A percentile compares a stretch with the other conserved stretches of the same genome.
These are phyloP conservation scores for Sebastes steindachneri DNA, from an alignment of 2,797 vertebrate genomes.

Conservation along the genomic window DNA sequence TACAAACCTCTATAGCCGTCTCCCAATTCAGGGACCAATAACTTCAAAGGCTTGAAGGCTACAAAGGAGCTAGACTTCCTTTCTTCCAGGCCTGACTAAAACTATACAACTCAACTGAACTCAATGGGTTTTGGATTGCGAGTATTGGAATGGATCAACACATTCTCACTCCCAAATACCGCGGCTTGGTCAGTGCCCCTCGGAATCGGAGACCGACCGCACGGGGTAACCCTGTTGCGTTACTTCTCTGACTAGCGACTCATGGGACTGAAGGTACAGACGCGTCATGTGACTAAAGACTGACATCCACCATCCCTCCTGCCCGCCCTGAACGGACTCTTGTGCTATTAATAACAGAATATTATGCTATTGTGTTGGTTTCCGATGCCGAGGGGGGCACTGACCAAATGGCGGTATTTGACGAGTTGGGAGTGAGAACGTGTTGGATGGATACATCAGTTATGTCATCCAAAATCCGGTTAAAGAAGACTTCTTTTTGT, in stretches of 20 bases:
- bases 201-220: too few species aligned
- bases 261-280: too few species aligned
- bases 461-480: background rate
- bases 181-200: too few species aligned
- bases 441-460: background rate
- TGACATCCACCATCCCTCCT: too few species aligned
- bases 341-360: background rate
- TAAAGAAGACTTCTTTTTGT: background rate
- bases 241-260: too few species aligned
- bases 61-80: background rate
- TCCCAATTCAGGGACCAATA: background rate
- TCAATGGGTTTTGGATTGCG: background rate
- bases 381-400: too few species aligned
- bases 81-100: background rate
- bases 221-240: too few species aligned
- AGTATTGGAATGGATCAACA: background rate
- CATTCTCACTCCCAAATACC: too few species aligned
- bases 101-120: background rate
- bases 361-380: background rate
- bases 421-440: too few species aligned
- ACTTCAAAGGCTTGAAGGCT: background rate
- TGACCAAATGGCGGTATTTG: too few species aligned
- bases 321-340: too few species aligned
- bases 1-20: background rate
- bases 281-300: too few species aligned